Conservation (phyloP, 2,888 invertebrate species). For the Geophilus truncorum region DNA sequence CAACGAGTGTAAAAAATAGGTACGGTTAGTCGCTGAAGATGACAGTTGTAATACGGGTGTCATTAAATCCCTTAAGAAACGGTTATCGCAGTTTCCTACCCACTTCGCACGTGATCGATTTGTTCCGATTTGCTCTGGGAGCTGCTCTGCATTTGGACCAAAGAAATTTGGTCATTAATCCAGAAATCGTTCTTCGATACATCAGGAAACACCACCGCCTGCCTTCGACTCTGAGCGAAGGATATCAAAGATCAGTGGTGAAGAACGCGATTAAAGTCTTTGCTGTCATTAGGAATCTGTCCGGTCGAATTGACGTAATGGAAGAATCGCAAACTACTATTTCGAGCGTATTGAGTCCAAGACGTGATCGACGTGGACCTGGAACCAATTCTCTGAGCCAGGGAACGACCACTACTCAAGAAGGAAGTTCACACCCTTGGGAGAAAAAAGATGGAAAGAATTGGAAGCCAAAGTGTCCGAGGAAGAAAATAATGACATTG, state of each 20-base stretch:
- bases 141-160: neutral
- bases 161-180: neutral
- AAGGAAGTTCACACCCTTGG: neutral
- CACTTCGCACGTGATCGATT: neutral
- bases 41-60: neutral
- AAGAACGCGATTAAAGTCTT: neutral
- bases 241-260: neutral
- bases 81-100: neutral
- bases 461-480: neutral
- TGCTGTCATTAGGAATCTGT: neutral
- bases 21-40: neutral
- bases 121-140: neutral
- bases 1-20: neutral
- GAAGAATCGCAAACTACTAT: neutral
- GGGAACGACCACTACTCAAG: neutral
- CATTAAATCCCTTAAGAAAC: neutral
- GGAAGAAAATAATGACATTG: neutral
- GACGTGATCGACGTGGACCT: neutral
- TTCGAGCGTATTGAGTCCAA: neutral
- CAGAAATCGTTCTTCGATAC: neutral
- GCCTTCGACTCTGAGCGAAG: neutral
- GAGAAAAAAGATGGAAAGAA: neutral
- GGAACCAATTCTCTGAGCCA: neutral
- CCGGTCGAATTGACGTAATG: neutral
- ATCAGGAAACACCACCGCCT: neutral